Evolutionary conservation across 2,888 invertebrate genomes (phyloP).

Genomic region (Alentia gelatinosa): DNA sequence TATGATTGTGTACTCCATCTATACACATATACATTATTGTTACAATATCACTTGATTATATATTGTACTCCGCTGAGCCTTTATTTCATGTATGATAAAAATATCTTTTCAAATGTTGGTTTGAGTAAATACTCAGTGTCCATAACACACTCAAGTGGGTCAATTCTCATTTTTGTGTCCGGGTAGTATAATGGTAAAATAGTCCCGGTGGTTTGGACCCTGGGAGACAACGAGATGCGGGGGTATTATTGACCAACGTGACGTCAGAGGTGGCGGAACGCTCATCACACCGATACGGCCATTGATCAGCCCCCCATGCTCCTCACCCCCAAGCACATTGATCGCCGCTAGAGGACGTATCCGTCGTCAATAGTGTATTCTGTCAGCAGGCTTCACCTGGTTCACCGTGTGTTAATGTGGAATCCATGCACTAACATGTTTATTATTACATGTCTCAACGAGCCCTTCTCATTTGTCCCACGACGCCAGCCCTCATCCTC

Average conservation of each 20-base stretch:
- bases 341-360: not conserved
- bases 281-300: not conserved
- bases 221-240: not conserved
- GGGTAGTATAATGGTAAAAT: not conserved
- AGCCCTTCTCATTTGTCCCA: no score
- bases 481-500: no score
- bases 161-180: not conserved
- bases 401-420: not conserved
- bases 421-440: no score
- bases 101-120: no score
- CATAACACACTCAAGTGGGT: no score
- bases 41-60: no score
- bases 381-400: not conserved
- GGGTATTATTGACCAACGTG: not conserved
- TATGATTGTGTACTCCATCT: no score
- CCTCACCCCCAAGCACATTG: not conserved
- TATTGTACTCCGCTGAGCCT: no score
- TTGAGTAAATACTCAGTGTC: no score
- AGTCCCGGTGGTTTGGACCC: not conserved
- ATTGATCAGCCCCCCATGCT: not conserved
- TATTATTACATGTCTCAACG: no score
- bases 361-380: not conserved
- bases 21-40: no score
- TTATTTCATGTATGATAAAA: no score
- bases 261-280: not conserved